Conservation (phyloP, 2,113 vertebrate genomes). For the Turdus rufiventris region DNA sequence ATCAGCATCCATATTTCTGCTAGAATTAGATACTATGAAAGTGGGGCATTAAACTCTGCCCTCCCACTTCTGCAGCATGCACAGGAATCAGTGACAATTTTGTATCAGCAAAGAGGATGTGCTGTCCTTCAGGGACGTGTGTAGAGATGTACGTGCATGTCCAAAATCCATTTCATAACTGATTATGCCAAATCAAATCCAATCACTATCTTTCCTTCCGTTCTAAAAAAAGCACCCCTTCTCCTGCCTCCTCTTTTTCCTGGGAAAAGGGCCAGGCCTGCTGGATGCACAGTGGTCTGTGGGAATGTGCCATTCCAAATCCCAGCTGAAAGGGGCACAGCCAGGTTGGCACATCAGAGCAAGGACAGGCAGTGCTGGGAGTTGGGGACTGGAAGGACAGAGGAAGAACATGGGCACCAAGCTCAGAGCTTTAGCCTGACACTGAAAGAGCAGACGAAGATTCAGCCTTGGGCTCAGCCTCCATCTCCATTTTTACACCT, state of each 20-base stretch:
- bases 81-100: not conserved
- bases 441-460: not conserved
- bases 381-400: fast-evolving
- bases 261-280: not conserved
- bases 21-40: not conserved
- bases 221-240: not conserved
- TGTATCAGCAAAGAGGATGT: not conserved
- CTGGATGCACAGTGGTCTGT: not conserved
- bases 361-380: not conserved
- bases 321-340: not conserved
- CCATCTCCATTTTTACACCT: not conserved
- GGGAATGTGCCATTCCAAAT: not conserved
- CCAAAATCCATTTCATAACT: not conserved
- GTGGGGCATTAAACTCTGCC: not conserved
- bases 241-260: not conserved
- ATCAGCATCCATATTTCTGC: not conserved
- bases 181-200: not conserved
- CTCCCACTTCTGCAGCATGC: not conserved
- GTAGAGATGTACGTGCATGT: not conserved
- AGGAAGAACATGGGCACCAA: not conserved
- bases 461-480: not conserved
- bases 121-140: not conserved
- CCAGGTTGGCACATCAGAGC: not conserved
- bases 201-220: not conserved
- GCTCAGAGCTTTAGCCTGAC: not conserved